Base-by-base conservation (phyloP, 2,113 vertebrate species). In the Hemichromis elongatus region DNA sequence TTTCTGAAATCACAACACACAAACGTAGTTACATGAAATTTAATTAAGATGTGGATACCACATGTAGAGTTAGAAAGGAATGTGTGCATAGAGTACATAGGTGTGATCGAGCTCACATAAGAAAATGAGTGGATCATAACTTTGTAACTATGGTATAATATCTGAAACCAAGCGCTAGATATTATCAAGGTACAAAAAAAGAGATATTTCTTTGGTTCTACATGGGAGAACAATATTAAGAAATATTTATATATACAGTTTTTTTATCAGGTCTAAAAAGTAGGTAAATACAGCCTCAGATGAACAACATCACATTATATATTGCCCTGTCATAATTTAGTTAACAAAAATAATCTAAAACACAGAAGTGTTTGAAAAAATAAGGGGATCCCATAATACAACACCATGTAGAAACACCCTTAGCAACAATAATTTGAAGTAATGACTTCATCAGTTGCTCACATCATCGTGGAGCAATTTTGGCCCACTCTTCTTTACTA, bases 381-480 rank as follows among this genome's bases (percentile, higher is more conserved):
- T 42, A 42, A 24, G 11, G n/a, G 7, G 33, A 24, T 24, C 0
- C 0, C 35, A 24, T 68, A 37, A 68, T 42, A 16, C n/a, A 42
- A 9, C 14, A 68, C 12, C 12, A 9, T 42, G 12, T 42, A 40
- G 63, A 42, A 42, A 19, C 63, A 68, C 63, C 3, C 13, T 24
- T 21, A 42, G 12, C 35, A 42, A 14, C n/a, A 14, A 68, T 42
- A 42, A 68, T n/a, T 68, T 68, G n/a, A 42, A 19, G 37, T 42
- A 42, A 68, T 68, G 0, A 42, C 63, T 68, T 42, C n/a, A 13
- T 66, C 19, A 40, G 63, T 68, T 9, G n/a, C 35, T 66, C 35
- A 24, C 30, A 3, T 40, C 35, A 40, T 66, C 13, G 7, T 14
- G 61, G 30, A 40, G 61, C 33, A 66, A 8, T 66, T 66, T 40